These are phyloP conservation scores for Polietes domitor DNA, from an alignment of 2,888 invertebrate genomes.

Conservation along the genomic window DNA sequence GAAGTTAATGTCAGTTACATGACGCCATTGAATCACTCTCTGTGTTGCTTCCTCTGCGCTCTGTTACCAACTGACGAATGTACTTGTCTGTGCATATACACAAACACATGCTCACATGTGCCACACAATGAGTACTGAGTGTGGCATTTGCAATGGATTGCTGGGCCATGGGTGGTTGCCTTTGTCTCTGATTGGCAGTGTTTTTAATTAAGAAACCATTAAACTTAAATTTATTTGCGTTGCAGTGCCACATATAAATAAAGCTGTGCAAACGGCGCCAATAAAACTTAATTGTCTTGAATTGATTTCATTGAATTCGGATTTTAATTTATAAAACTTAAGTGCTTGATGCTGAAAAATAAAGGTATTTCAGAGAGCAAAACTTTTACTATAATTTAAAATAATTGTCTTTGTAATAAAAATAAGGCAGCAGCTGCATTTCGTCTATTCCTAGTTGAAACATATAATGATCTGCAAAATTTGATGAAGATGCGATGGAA, in stretches of 20 bases:
- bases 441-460: no score
- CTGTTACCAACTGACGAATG: neutral
- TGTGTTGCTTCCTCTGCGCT: neutral
- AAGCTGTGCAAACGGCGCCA: neutral
- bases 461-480: no score
- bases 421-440: no score
- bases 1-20: no score
- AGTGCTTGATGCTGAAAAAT: no score
- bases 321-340: neutral
- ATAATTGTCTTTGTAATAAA: no score
- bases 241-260: conserved; percentile 9
- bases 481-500: no score
- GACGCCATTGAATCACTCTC: no score
- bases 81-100: neutral
- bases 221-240: conserved; percentile 44
- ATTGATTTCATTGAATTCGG: conserved; percentile 31
- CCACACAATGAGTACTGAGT: neutral
- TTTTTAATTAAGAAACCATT: conserved; percentile 62
- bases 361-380: no score
- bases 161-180: neutral
- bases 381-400: no score
- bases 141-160: neutral
- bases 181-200: conserved; percentile 53
- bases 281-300: conserved; percentile 35
- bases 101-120: neutral